Percentiles rank a stretch among this genome's conserved stretches.
phyloP scores from a whole-genome alignment of 2,113 vertebrate genomes.

The Donacobius atricapilla region DNA sequence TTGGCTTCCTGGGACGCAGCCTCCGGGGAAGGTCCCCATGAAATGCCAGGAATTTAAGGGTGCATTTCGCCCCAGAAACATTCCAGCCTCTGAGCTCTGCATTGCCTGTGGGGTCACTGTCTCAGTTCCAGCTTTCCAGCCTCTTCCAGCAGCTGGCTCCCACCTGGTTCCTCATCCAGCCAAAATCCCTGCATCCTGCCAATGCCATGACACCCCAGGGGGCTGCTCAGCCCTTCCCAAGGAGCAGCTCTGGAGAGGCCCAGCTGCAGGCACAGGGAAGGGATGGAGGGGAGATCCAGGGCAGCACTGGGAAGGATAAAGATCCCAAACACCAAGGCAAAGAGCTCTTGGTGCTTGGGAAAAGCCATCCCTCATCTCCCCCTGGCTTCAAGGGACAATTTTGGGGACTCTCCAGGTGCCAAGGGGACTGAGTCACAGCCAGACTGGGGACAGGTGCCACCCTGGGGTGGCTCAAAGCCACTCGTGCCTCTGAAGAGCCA shows the following conservation, averaged over 20 bases:
- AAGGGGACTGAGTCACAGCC: accelerated
- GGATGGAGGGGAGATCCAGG: not conserved
- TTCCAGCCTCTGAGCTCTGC: not conserved
- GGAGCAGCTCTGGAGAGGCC: not conserved
- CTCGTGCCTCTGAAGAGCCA: accelerated
- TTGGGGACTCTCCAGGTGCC: accelerated
- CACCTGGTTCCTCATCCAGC: not conserved
- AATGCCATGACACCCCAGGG: not conserved
- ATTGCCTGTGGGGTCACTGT: accelerated
- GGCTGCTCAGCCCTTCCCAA: not conserved
- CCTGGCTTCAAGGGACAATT: not conserved
- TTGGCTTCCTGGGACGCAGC: accelerated
- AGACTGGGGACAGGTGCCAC: not conserved
- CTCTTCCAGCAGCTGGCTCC: not conserved
- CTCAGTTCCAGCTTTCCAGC: not conserved
- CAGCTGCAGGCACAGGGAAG: not conserved
- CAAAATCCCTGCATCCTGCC: not conserved
- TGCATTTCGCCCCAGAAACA: not conserved
- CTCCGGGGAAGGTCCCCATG: not conserved
- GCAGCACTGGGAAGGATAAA: not conserved
- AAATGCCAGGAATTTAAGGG: not conserved
- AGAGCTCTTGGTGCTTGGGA: not conserved
- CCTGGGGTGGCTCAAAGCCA: not conserved
- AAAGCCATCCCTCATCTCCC: not conserved
- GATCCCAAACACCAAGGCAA: not conserved